Evolutionary conservation across 2,113 vertebrate species (phyloP), one percentile per base, ranked within the genome.

Genomic region (Fulica atra): DNA sequence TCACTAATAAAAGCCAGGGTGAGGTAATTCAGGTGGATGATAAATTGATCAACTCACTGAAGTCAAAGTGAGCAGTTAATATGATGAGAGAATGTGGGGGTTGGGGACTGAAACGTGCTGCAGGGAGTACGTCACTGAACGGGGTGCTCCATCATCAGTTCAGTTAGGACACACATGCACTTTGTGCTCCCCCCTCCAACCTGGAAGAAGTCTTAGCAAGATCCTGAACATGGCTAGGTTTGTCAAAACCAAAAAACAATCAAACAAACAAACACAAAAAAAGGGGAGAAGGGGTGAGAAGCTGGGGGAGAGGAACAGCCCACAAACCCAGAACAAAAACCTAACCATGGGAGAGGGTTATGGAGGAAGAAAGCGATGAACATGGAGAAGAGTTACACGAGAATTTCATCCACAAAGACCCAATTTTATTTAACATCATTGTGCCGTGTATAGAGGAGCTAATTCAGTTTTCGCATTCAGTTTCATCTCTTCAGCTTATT

Each of bases 211-310:
- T 23, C 31, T 86, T 33, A n/a, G 31, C 14, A 68, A 74, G n/a
- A 86, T 29, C 36, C 83, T 59, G 20, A 92, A 74, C 21, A 8
- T 24, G 73, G 77, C 3, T 20, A 70, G 46, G n/a, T 36, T 56
- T 79, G 12, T 18, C 4, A 8, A 23, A 28, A 11, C 33, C 13
- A 56, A 31, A 26, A 33, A 40, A 71, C 44, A 46, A 46, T 46
- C 44, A 46, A 46, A 44, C 44, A n/a, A n/a, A 44, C 16, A 20
- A 28, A 35, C 19, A 4, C 8, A 31, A n/a, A 33, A 9, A 5
- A 2, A 2, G 8, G 2, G 0, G 6, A 3, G 51, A 14, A 28
- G 12, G 18, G 2, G 3, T 4, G 1, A 26, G 13, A 46, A 54
- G 48, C 20, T 48, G 21, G 48, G 48, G 19, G 48, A 14, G 24